phyloP scores from a whole-genome alignment of 2,888 invertebrate species.

The Perizoma affinitatum region DNA sequence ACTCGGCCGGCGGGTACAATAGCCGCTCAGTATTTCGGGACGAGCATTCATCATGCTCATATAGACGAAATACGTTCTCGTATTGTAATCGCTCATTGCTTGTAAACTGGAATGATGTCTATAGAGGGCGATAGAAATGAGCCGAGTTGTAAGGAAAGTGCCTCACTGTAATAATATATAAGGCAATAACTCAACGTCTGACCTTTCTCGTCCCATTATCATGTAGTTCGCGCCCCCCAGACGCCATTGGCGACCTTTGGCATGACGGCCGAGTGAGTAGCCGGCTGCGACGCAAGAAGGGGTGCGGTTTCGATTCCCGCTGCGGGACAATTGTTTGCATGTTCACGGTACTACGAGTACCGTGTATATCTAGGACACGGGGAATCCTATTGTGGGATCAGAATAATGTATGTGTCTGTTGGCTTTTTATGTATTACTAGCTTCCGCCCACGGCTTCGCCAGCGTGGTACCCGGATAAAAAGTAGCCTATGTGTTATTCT shows the following conservation, averaged over 20 bases:
- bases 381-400: too few species aligned
- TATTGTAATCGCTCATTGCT: constrained; percentile 6
- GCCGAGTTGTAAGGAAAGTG: constrained; percentile 27
- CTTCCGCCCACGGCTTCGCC: too few species aligned
- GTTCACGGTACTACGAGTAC: too few species aligned
- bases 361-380: too few species aligned
- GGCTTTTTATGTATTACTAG: too few species aligned
- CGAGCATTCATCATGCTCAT: constrained; percentile 18
- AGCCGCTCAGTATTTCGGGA: constrained; percentile 26
- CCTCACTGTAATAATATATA: constrained; percentile 43
- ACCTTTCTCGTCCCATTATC: constrained; percentile 56
- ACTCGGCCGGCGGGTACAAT: constrained; percentile 13
- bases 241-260: constrained; percentile 47
- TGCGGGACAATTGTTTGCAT: too few species aligned
- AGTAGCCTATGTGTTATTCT: too few species aligned
- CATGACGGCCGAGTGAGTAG: too few species aligned
- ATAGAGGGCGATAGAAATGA: constrained; percentile 7
- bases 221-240: constrained; percentile 48
- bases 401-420: too few species aligned
- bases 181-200: constrained; percentile 47
- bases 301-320: too few species aligned
- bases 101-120: constrained; percentile 17
- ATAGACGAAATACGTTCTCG: constrained; percentile 12
- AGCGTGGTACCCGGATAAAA: too few species aligned
- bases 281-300: too few species aligned